Evolutionary conservation across 30 jellyfish, hydroid and myxozoan species (phyloP).

Genomic region (Turritopsis dohrnii): DNA sequence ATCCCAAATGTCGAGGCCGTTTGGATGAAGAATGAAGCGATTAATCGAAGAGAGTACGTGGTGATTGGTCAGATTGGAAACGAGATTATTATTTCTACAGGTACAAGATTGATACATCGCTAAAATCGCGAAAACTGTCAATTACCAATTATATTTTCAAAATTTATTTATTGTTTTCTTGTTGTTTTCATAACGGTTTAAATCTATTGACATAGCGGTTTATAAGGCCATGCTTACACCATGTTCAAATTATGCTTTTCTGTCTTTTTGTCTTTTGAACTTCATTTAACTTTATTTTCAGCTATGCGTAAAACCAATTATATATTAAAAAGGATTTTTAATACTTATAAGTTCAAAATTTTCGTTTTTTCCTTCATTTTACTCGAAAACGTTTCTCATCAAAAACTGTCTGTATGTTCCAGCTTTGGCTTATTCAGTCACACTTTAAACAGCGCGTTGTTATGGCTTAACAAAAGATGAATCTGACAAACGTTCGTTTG

Average conservation of each 20-base stretch:
- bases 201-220: neutral
- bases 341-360: neutral
- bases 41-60: no score
- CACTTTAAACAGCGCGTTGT: neutral
- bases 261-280: neutral
- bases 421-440: neutral
- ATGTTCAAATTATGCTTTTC: neutral
- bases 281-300: neutral
- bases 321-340: neutral
- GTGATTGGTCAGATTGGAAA: neutral
- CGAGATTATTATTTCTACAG: neutral
- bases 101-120: neutral
- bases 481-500: neutral
- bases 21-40: no score
- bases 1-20: no score
- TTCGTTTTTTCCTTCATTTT: neutral
- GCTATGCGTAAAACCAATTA: neutral
- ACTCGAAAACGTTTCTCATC: neutral
- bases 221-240: neutral
- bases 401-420: neutral
- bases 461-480: neutral
- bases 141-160: neutral
- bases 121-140: neutral
- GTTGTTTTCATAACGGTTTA: neutral
- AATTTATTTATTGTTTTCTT: no score